Evolutionary conservation across 2,113 vertebrate species (phyloP), one percentile per base, ranked within the genome.

Genomic region (Serinus canaria): DNA sequence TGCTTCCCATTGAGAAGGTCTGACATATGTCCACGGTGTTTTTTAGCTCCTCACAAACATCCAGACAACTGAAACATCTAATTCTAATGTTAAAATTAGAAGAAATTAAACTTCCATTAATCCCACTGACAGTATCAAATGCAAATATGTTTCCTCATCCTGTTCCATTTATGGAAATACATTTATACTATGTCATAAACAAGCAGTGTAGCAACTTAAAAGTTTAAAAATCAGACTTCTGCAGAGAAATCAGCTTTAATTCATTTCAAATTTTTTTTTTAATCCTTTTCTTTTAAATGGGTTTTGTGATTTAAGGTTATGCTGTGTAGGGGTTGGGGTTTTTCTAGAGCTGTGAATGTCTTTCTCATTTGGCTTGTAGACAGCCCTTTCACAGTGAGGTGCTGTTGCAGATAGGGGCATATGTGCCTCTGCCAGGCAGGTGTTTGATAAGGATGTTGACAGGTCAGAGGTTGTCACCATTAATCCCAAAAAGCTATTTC

Each of bases 91-190:
- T 80, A 90, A 94, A 94, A 94, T 73, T 70, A 85, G 58, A 90
- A 44, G 46, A 93, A 96, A 95, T 74, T 91, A 80, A 94, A 85
- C 70, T 85, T 91, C 84, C 72, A 66, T 94, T 89, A 87, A 91
- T 41, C 16, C 21, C 31, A 37, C 31, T 83, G 50, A 88, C 70
- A 0, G 0, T 90, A 88, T 90, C 59, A 83, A 76, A 83, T 63
- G 76, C 7, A 1, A 90, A 63, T 69, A 73, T 87, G 46, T 89
- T 62, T 85, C 63, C 59, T 94, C 20, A 59, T 21, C 22, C 78
- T 66, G 16, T 50, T 85, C 53, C 67, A 44, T 80, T 95, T 93
- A 93, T 74, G 87, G 55, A 95, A 91, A 95, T 76, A 83, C 67
- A 82, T 80, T 83, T 93, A 58, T 50, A 80, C 63, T 55, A 37